Evolutionary conservation across 2,888 invertebrate species (phyloP).

Genomic region (Calameuta pallipes): DNA sequence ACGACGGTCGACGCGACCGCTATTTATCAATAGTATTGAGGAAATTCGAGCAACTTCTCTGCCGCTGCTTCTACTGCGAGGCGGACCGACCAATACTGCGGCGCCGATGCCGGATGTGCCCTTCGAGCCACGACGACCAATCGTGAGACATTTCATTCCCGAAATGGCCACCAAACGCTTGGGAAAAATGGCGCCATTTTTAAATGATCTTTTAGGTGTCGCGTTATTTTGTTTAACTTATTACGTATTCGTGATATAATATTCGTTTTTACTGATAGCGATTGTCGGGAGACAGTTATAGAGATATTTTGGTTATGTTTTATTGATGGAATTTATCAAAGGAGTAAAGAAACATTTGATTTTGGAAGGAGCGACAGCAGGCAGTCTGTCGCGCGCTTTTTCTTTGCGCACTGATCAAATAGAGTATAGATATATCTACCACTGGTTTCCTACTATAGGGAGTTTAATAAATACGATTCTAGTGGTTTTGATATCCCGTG

Average conservation of each 20-base stretch:
- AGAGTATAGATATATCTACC: neutral
- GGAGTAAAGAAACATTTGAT: neutral
- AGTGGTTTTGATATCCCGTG: neutral
- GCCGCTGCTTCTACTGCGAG: constrained; percentile 34
- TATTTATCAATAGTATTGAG: constrained; percentile 52
- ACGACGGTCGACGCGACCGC: constrained; percentile 41
- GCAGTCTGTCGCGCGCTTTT: neutral
- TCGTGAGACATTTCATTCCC: constrained; percentile 27
- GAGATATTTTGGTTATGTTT: neutral
- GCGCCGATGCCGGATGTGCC: constrained; percentile 55
- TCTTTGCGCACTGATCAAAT: neutral
- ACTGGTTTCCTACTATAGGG: neutral
- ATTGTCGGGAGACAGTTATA: neutral
- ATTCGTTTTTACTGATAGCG: neutral
- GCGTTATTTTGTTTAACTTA: neutral
- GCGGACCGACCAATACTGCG: constrained; percentile 57
- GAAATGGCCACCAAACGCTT: neutral
- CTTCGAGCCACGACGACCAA: constrained; percentile 47
- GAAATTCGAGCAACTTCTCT: constrained; percentile 51
- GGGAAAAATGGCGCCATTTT: neutral
- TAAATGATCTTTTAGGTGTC: neutral
- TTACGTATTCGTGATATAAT: neutral
- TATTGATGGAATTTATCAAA: neutral
- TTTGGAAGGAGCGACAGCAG: neutral
- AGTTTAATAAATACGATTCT: neutral